phyloP scores from a whole-genome alignment of 2,113 vertebrate genomes.

The Apus apus region DNA sequence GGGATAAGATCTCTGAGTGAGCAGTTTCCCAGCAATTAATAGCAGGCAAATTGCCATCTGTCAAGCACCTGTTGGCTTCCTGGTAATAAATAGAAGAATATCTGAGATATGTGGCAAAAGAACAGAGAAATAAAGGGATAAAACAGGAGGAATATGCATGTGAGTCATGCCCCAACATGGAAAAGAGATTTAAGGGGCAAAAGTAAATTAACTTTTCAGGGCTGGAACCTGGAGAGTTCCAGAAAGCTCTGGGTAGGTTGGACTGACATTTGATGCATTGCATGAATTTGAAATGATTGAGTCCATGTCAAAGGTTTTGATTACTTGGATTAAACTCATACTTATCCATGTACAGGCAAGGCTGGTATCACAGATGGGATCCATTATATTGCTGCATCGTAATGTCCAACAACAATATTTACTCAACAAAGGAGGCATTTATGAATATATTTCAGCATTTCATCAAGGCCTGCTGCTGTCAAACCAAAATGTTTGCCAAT shows the following conservation, averaged over 20 bases:
- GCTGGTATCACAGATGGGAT: not conserved
- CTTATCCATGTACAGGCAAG: not conserved
- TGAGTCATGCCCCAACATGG: not conserved
- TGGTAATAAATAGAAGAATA: slow-evolving; percentile 27
- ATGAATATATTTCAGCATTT: not conserved
- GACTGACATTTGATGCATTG: rapidly evolving
- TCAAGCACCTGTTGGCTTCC: slow-evolving; percentile 45
- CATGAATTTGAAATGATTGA: not conserved
- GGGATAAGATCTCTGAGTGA: slow-evolving; percentile 56
- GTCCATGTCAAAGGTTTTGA: not conserved
- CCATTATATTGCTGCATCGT: not conserved
- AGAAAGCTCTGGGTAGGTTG: not conserved
- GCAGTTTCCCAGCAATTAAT: slow-evolving; percentile 66
- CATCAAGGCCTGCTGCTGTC: not conserved
- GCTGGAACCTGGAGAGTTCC: not conserved
- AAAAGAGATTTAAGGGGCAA: not conserved
- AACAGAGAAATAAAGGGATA: slow-evolving; percentile 35
- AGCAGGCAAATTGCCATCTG: slow-evolving; percentile 59
- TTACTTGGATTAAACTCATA: not conserved
- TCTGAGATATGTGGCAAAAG: not conserved
- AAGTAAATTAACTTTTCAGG: slow-evolving; percentile 30
- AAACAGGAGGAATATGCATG: not conserved
- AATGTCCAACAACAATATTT: slow-evolving; percentile 38
- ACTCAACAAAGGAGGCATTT: not conserved
- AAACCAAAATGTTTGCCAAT: not conserved